Evolutionary conservation across 2,797 vertebrate genomes (phyloP).

Genomic region (Betta splendens): DNA sequence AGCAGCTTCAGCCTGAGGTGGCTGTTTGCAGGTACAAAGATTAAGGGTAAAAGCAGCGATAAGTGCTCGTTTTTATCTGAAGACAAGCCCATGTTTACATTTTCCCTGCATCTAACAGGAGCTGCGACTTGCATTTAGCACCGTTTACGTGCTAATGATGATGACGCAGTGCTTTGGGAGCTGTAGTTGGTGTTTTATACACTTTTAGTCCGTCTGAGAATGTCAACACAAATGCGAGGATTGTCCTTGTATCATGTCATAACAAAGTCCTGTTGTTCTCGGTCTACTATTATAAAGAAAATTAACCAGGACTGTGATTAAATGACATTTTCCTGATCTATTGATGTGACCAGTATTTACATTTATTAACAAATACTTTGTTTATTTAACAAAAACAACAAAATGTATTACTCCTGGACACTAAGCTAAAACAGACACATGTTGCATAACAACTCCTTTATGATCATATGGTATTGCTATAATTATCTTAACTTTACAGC

Average conservation of each 20-base stretch:
- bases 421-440: neutral
- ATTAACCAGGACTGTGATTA: neutral
- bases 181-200: no score
- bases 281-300: no score
- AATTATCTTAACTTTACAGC: neutral
- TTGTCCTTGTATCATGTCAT: neutral
- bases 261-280: no score
- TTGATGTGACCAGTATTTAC: neutral
- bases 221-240: neutral
- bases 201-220: no score
- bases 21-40: conserved; percentile 55
- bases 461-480: neutral
- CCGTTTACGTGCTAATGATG: no score
- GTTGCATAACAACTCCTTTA: neutral
- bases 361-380: neutral
- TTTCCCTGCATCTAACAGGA: neutral
- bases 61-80: conserved; percentile 21
- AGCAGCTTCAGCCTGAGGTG: conserved; percentile 15
- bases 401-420: neutral
- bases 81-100: neutral
- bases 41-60: neutral
- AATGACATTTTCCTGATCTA: neutral
- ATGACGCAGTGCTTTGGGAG: no score
- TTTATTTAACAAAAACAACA: neutral
- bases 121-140: neutral